phyloP scores from a whole-genome alignment of 2,113 vertebrate genomes.

The Caloenas nicobarica region DNA sequence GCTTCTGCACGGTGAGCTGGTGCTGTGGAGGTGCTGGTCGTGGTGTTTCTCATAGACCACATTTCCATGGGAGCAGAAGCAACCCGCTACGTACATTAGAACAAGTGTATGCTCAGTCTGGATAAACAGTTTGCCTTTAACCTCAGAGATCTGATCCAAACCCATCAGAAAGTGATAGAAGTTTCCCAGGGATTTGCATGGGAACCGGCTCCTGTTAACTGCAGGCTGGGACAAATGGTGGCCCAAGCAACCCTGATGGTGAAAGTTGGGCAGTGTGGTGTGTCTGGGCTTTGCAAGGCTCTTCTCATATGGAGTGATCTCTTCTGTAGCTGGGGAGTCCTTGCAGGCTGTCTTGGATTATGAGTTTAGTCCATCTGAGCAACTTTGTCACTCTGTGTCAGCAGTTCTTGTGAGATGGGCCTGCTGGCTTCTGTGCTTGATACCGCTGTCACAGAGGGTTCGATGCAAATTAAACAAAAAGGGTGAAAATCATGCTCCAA shows the following conservation, averaged over 20 bases:
- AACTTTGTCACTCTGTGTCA: not conserved
- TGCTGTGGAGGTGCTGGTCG: rapidly evolving
- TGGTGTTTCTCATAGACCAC: not conserved
- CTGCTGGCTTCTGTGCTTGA: not conserved
- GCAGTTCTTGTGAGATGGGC: not conserved
- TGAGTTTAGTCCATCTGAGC: not conserved
- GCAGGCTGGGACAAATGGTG: not conserved
- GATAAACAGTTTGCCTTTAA: not conserved
- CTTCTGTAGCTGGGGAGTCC: not conserved
- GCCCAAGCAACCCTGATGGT: not conserved
- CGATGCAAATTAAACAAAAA: not conserved
- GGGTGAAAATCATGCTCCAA: not conserved
- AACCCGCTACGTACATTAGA: not conserved
- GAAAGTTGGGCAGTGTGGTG: not conserved
- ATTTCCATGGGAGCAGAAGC: not conserved
- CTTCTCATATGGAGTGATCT: not conserved
- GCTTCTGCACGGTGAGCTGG: not conserved
- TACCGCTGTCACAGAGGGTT: not conserved
- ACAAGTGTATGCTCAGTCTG: not conserved
- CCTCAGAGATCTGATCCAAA: not conserved
- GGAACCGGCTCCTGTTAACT: not conserved
- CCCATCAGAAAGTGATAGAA: not conserved
- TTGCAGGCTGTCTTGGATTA: not conserved
- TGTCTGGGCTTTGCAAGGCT: not conserved
- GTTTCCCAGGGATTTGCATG: not conserved